Conservation (phyloP, 2,888 invertebrate species). For the Trachelus iudaicus region DNA sequence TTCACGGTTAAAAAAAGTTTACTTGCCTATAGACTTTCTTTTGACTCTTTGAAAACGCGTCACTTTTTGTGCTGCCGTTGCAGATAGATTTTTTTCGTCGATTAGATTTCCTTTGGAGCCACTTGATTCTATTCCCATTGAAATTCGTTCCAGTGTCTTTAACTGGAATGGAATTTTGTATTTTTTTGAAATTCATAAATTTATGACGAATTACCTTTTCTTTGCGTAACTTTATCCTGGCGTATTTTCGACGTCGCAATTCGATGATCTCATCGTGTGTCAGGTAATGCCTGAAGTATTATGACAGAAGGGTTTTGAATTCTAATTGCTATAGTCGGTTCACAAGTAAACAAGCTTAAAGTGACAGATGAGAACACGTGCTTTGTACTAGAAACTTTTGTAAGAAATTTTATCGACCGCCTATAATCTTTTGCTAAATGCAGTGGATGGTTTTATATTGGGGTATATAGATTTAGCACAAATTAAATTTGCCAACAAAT, state of each 20-base stretch:
- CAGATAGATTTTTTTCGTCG: background rate
- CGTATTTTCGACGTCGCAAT: conserved; percentile 5
- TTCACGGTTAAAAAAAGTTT: background rate
- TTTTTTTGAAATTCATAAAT: background rate
- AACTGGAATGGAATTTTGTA: background rate
- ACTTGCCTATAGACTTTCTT: background rate
- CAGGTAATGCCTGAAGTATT: background rate
- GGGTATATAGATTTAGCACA: too few relatives aligned
- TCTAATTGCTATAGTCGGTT: background rate
- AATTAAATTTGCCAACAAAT: too few relatives aligned
- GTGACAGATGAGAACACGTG: too few relatives aligned
- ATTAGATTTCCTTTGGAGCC: background rate
- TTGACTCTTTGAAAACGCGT: background rate
- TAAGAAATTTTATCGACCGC: too few relatives aligned
- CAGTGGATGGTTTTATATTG: too few relatives aligned
- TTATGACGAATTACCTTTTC: conserved; percentile 3
- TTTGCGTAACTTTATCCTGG: conserved; percentile 5
- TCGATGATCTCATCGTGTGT: conserved; percentile 6
- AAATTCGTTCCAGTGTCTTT: background rate
- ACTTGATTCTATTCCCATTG: background rate
- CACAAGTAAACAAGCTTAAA: too few relatives aligned
- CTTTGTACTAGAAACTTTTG: too few relatives aligned
- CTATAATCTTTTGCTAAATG: too few relatives aligned
- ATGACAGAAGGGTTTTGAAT: background rate
- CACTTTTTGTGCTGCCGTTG: background rate